Percentiles rank a stretch among this genome's conserved stretches.
phyloP scores from a whole-genome alignment of 2,113 vertebrate genomes.

The Eudyptes chrysolophus region DNA sequence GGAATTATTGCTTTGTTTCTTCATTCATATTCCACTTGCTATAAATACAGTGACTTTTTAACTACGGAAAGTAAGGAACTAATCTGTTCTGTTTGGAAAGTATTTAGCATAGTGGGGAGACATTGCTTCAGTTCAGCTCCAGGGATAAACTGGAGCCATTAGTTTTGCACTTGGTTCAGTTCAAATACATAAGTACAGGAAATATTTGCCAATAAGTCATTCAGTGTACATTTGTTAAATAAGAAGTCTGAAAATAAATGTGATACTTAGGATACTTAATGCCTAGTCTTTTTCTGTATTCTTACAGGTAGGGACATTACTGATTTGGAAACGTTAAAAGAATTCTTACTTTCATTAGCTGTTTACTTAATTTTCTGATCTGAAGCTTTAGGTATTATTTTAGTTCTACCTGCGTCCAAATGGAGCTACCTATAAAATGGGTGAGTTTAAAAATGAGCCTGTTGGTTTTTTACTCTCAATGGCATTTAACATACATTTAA shows the following conservation, averaged over 20 bases:
- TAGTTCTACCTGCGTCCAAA: not conserved
- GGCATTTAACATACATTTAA: not conserved
- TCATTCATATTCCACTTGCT: slow-evolving; percentile 11
- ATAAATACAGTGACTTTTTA: not conserved
- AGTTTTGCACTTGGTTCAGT: not conserved
- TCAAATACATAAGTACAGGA: not conserved
- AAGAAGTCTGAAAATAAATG: not conserved
- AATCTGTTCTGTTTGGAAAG: not conserved
- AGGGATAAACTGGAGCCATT: not conserved
- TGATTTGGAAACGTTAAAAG: not conserved
- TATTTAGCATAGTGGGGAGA: not conserved
- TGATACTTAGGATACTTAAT: not conserved
- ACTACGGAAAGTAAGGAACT: not conserved
- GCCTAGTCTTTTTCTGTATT: not conserved
- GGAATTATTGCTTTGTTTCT: slow-evolving; percentile 5
- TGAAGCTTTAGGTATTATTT: not conserved
- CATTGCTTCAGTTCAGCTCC: not conserved
- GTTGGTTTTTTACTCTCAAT: not conserved
- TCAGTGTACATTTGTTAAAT: not conserved
- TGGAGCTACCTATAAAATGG: not conserved
- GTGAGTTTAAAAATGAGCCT: not conserved
- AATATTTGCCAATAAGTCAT: not conserved
- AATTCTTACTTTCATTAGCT: not conserved
- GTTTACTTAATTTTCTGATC: not conserved
- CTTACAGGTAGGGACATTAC: not conserved